Conservation (phyloP, 1,140 invertebrate genomes). For the Anthonomus grandis region DNA sequence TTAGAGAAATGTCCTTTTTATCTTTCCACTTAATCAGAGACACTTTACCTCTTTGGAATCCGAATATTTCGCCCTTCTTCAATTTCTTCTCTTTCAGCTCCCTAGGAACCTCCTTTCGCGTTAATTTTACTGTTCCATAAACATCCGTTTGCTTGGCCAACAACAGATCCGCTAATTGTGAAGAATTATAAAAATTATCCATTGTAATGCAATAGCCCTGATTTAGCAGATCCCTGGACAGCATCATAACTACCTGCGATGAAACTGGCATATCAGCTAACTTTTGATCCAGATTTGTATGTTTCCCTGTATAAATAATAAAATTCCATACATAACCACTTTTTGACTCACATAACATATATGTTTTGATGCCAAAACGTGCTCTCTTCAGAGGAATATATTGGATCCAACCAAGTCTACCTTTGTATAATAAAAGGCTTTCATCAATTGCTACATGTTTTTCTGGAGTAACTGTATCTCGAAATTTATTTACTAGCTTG, state of each 20-base stretch:
- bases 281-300: conserved; percentile 12
- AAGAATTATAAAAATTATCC: conserved; percentile 21
- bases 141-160: too few species aligned
- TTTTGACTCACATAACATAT: conserved; percentile 19
- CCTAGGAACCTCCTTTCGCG: too few species aligned
- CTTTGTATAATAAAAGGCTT: conserved; percentile 14
- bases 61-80: too few species aligned
- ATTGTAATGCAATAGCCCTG: conserved; percentile 1
- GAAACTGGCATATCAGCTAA: conserved; percentile 4
- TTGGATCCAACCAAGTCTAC: conserved; percentile 12
- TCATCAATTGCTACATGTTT: not conserved
- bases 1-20: too few species aligned
- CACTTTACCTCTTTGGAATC: too few species aligned
- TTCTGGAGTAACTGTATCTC: not conserved
- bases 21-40: too few species aligned
- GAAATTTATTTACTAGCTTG: not conserved
- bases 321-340: conserved; percentile 16
- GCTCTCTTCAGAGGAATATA: conserved; percentile 17
- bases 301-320: conserved; percentile 17
- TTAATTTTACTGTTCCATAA: too few species aligned
- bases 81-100: too few species aligned
- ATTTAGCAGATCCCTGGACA: not conserved
- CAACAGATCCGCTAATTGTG: conserved; percentile 15
- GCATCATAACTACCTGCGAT: conserved; percentile 12
- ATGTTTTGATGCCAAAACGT: conserved; percentile 22